Evolutionary conservation across 2,888 invertebrate species (phyloP).

Genomic region (Drosophila picticornis): DNA sequence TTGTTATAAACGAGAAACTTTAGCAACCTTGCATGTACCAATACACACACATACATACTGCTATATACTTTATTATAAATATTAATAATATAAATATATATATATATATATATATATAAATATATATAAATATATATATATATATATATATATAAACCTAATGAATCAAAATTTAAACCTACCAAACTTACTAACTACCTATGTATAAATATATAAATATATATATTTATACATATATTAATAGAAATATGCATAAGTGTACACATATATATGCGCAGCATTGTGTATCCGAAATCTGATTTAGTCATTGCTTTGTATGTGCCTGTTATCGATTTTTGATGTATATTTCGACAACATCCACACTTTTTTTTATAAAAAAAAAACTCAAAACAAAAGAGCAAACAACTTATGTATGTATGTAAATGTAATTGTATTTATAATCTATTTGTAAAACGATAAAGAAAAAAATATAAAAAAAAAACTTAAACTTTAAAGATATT

Average conservation of each 20-base stretch:
- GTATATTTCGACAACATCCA: conserved; percentile 63
- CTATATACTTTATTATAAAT: conserved; percentile 12
- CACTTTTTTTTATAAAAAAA: conserved; percentile 31
- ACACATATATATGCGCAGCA: conserved; percentile 11
- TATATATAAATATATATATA: conserved; percentile 9
- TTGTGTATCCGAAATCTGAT: conserved; percentile 62
- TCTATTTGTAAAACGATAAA: conserved; percentile 38
- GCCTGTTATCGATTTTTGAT: conserved; percentile 78
- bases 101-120: neutral
- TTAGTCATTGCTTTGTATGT: conserved; percentile 80
- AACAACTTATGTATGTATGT: conserved; percentile 55
- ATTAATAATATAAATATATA: conserved; percentile 13
- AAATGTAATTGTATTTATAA: conserved; percentile 55
- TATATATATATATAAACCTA: conserved; percentile 37
- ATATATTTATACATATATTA: conserved; percentile 12
- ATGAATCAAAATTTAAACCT: conserved; percentile 58
- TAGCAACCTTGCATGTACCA: conserved; percentile 47
- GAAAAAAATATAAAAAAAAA: conserved; percentile 14
- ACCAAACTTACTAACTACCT: conserved; percentile 37
- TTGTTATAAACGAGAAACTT: conserved; percentile 66
- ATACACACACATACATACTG: conserved; percentile 26
- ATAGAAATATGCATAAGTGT: conserved; percentile 19
- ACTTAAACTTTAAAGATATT: conserved; percentile 42
- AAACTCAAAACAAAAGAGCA: conserved; percentile 1
- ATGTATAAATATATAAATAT: conserved; percentile 26